A percentile compares a stretch with the other conserved stretches of the same genome.
These are phyloP conservation scores for Cheirogaleus medius DNA, from an alignment of 2,113 vertebrate genomes.

Conservation along the genomic window DNA sequence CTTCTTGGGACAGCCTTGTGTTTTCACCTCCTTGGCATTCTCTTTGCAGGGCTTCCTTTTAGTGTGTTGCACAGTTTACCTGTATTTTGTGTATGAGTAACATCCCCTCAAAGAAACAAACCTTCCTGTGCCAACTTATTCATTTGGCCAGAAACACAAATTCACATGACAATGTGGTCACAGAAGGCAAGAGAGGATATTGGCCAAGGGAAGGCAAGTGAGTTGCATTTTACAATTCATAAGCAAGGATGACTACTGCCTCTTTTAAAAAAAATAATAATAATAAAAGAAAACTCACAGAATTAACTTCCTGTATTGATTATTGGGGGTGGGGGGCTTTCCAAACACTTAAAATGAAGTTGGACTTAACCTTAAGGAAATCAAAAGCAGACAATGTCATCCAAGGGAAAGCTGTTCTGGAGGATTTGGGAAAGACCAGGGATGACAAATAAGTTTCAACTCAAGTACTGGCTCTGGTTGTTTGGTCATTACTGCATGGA, in stretches of 20 bases:
- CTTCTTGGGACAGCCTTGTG: neutral
- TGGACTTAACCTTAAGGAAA: neutral
- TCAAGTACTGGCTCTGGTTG: neutral
- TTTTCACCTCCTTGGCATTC: neutral
- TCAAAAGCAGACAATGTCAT: neutral
- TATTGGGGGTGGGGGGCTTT: neutral
- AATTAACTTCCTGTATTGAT: neutral
- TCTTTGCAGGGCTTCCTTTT: neutral
- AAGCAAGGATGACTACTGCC: neutral
- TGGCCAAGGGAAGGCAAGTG: neutral
- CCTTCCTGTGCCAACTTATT: neutral
- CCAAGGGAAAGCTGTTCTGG: neutral
- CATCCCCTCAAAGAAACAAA: neutral
- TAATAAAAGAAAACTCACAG: neutral
- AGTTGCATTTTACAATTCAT: neutral
- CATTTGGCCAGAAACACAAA: constrained; percentile 21
- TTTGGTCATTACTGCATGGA: neutral
- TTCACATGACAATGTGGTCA: neutral
- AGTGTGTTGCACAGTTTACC: neutral
- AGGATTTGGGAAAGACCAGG: neutral
- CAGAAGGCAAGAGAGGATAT: neutral
- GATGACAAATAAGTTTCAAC: neutral
- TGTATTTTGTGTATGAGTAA: neutral
- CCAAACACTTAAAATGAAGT: neutral
- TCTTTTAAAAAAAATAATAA: neutral